These are phyloP conservation scores for Campoplex capitator DNA, from an alignment of 2,888 invertebrate species.

Conservation along the genomic window DNA sequence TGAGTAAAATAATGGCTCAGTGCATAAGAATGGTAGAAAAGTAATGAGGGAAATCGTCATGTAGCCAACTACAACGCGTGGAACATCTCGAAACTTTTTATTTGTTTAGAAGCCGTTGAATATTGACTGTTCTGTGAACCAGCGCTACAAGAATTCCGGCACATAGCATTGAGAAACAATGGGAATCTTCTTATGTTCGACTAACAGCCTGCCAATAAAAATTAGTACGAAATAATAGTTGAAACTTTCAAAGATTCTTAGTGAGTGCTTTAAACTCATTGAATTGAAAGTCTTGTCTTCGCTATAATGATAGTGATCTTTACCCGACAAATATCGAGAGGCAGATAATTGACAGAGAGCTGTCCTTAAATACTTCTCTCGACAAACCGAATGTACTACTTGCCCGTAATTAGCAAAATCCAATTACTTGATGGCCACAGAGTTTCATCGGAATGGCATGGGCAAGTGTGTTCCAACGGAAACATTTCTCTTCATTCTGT, in stretches of 20 bases:
- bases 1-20: no score
- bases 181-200: neutral
- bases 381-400: constrained; percentile 32
- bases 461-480: constrained; percentile 10
- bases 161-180: neutral
- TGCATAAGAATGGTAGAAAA: neutral
- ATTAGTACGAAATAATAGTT: neutral
- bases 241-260: neutral
- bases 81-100: neutral
- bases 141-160: no score
- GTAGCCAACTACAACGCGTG: neutral
- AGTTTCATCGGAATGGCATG: constrained; percentile 19
- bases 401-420: constrained; percentile 75
- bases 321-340: neutral
- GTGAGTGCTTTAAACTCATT: neutral
- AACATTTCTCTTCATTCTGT: constrained; percentile 43
- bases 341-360: neutral
- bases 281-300: neutral
- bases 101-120: neutral
- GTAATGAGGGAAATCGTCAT: neutral
- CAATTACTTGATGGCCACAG: constrained; percentile 78
- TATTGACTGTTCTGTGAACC: neutral
- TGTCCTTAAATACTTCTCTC: neutral
- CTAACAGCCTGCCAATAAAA: neutral
- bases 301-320: neutral